A percentile compares a stretch with the other conserved stretches of the same genome.
phyloP scores from a whole-genome alignment of 23 tunicate genomes.

The Oikopleura dioica region DNA sequence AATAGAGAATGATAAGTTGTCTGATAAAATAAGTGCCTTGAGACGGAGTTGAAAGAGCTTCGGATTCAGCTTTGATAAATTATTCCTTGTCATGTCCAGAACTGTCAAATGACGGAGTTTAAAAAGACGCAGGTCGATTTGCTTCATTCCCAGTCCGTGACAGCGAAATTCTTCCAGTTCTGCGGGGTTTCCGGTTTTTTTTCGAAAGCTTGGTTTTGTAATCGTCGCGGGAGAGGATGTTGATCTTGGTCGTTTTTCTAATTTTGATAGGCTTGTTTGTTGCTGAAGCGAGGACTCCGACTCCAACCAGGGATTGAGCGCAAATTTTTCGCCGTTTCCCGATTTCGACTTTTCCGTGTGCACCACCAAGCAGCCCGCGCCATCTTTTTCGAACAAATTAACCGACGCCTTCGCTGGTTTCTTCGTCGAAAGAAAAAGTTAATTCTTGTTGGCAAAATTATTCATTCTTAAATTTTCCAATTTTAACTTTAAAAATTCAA shows the following conservation, averaged over 20 bases:
- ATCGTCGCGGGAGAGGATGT: neutral
- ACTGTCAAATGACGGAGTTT: neutral
- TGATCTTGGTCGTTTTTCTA: neutral
- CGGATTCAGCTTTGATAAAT: neutral
- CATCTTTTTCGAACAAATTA: no score
- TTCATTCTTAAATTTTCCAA: no score
- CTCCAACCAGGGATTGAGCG: neutral
- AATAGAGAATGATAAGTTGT: no score
- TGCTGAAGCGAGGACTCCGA: neutral
- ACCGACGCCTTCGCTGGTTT: no score
- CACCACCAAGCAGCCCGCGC: no score
- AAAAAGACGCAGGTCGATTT: neutral
- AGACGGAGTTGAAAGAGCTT: neutral
- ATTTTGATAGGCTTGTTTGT: slow-evolving; percentile 4
- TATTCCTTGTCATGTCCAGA: neutral
- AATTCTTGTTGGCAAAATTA: no score
- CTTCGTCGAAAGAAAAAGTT: no score
- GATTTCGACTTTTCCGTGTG: no score
- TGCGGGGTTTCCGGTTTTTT: no score
- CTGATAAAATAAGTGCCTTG: neutral
- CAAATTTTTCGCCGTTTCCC: no score
- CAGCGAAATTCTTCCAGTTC: no score
- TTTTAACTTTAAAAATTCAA: no score
- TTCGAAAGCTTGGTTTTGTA: slow-evolving; percentile 10
- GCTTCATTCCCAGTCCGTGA: slow-evolving; percentile 5